Conservation (phyloP, 2,888 invertebrate genomes). For the Agonopterix subpropinquella region DNA sequence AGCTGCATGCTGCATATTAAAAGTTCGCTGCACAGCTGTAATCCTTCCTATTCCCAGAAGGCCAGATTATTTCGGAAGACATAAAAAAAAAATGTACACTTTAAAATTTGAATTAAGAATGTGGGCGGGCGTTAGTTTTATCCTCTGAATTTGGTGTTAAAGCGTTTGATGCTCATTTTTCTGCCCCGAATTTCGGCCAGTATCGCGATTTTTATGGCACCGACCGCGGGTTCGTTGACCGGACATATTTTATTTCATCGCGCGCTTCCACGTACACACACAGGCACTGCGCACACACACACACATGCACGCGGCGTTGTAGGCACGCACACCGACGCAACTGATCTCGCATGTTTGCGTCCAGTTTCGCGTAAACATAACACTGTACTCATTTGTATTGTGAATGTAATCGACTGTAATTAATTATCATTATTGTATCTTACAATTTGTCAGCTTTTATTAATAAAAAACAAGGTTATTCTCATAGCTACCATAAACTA, state of each 20-base stretch:
- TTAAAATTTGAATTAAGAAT: too few species aligned
- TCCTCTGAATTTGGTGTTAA: slow-evolving; percentile 17
- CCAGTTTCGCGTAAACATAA: slow-evolving; percentile 63
- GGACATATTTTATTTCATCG: slow-evolving; percentile 76
- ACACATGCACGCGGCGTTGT: slow-evolving; percentile 32
- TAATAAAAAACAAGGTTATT: background rate
- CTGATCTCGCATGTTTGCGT: slow-evolving; percentile 60
- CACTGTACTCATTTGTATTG: slow-evolving; percentile 40
- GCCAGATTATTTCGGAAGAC: background rate
- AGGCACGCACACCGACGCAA: slow-evolving; percentile 46
- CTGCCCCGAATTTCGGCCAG: slow-evolving; percentile 65
- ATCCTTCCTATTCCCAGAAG: slow-evolving; percentile 32
- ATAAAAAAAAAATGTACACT: background rate
- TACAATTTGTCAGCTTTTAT: slow-evolving; percentile 1
- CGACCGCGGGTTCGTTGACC: slow-evolving; percentile 71
- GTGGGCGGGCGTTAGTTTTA: background rate
- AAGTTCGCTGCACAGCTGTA: slow-evolving; percentile 46
- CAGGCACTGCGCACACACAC: slow-evolving; percentile 53
- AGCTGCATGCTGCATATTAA: slow-evolving; percentile 48
- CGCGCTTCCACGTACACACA: slow-evolving; percentile 73
- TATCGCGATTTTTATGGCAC: slow-evolving; percentile 75
- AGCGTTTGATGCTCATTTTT: slow-evolving; percentile 29
- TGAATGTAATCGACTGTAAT: slow-evolving; percentile 51
- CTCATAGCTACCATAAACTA: background rate
- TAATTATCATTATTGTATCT: slow-evolving; percentile 38